Conservation (phyloP, 2,888 invertebrate species). For the Ferdinandea cuprea region DNA sequence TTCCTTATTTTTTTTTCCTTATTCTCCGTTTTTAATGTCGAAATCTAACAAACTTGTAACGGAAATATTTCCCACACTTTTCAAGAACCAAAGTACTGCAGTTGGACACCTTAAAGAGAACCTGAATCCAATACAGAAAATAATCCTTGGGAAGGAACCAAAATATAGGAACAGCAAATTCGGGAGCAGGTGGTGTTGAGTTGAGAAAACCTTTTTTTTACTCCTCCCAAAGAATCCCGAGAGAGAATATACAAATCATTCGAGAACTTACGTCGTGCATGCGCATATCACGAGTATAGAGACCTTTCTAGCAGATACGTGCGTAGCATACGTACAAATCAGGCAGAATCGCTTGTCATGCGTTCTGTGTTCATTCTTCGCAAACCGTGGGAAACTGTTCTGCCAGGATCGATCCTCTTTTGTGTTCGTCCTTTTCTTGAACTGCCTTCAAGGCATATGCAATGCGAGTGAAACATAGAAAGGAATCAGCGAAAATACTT, state of each 20-base stretch:
- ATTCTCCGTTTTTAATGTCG: conserved; percentile 15
- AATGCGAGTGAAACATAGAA: conserved; percentile 40
- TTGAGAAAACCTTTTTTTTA: conserved; percentile 37
- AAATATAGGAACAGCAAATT: conserved; percentile 47
- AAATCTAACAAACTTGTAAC: conserved; percentile 69
- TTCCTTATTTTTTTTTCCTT: conserved; percentile 24
- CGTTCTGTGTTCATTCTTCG: conserved; percentile 52
- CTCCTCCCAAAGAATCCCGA: conserved; percentile 22
- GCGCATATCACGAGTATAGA: conserved; percentile 70
- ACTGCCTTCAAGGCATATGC: conserved; percentile 46
- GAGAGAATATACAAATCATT: conserved; percentile 53
- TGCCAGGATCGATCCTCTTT: conserved; percentile 22
- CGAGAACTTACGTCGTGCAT: conserved; percentile 69
- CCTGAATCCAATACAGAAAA: conserved; percentile 53
- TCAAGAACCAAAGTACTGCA: conserved; percentile 44
- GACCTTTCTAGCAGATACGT: conserved; percentile 58
- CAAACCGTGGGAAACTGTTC: conserved; percentile 66
- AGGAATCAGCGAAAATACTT: conserved; percentile 17
- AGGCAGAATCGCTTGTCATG: conserved; percentile 63
- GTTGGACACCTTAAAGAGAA: conserved; percentile 50
- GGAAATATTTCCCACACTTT: conserved; percentile 73
- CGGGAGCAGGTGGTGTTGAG: conserved; percentile 69
- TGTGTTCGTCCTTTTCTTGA: conserved; percentile 25
- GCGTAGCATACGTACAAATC: conserved; percentile 58
- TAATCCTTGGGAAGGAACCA: conserved; percentile 59